Evolutionary conservation across 2,888 invertebrate genomes (phyloP).

Genomic region (Xylophagus ater): DNA sequence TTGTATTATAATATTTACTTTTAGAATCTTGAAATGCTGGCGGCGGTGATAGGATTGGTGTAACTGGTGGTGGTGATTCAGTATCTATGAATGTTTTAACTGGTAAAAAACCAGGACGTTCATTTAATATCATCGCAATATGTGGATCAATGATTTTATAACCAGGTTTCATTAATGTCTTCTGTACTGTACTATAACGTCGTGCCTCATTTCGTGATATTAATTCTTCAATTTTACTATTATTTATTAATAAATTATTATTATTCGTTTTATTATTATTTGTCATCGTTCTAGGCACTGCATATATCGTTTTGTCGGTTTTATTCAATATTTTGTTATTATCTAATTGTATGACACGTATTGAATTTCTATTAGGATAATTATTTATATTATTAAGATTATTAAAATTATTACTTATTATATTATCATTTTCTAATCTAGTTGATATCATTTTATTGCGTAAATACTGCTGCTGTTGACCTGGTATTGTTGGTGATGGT

Average conservation of each 20-base stretch:
- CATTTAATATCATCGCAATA: slow-evolving; percentile 34
- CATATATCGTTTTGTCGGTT: slow-evolving; percentile 19
- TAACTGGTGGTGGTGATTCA: slow-evolving; percentile 52
- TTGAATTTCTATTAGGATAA: slow-evolving; percentile 20
- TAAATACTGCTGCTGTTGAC: not conserved
- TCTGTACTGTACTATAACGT: slow-evolving; percentile 12
- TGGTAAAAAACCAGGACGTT: slow-evolving; percentile 38
- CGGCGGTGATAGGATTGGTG: slow-evolving; percentile 58
- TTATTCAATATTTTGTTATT: too few species aligned
- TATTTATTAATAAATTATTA: slow-evolving; percentile 25
- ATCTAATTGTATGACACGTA: slow-evolving; percentile 29
- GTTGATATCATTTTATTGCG: too few species aligned
- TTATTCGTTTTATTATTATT: too few species aligned
- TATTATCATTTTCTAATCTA: too few species aligned
- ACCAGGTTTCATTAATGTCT: slow-evolving; percentile 29
- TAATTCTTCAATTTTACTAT: slow-evolving; percentile 38
- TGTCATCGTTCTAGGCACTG: slow-evolving; percentile 26
- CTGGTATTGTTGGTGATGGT: too few species aligned
- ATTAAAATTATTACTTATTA: too few species aligned
- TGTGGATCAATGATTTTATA: slow-evolving; percentile 36
- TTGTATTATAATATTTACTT: slow-evolving; percentile 21
- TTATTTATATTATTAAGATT: slow-evolving; percentile 30
- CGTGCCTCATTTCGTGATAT: slow-evolving; percentile 34
- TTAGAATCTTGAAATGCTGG: slow-evolving; percentile 54
- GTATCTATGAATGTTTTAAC: slow-evolving; percentile 32